These are phyloP conservation scores for Rynchops niger DNA, from an alignment of 2,113 vertebrate genomes.

Conservation along the genomic window DNA sequence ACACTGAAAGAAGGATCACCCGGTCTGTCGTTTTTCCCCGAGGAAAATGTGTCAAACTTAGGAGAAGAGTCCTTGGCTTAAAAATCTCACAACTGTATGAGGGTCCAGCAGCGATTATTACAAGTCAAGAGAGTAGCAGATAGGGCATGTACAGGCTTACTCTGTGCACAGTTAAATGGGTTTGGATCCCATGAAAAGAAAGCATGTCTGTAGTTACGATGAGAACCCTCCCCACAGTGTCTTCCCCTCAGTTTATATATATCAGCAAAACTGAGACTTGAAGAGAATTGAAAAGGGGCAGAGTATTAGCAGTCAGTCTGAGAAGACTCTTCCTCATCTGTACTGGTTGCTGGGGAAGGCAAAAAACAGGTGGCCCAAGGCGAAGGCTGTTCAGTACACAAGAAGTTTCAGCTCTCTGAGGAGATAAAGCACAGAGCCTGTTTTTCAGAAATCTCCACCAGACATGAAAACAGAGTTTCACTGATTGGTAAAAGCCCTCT, in stretches of 20 bases:
- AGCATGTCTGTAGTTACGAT: neutral
- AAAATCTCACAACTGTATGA: neutral
- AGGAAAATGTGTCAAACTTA: neutral
- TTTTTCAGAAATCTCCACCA: neutral
- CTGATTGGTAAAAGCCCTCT: neutral
- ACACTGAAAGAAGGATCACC: neutral
- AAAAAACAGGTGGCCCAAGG: neutral
- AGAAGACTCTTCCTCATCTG: neutral
- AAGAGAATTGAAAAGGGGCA: neutral
- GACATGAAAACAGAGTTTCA: neutral
- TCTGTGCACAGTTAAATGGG: neutral
- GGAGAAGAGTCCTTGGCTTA: neutral
- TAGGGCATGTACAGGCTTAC: neutral
- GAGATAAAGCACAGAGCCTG: neutral
- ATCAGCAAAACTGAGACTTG: neutral
- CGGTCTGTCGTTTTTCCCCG: neutral
- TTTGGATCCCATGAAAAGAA: neutral
- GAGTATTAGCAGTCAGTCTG: neutral
- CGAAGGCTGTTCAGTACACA: neutral
- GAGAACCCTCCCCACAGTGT: neutral
- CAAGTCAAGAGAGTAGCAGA: neutral
- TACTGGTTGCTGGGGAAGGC: neutral
- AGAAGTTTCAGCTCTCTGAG: neutral
- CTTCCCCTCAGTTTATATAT: neutral
- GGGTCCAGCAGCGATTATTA: neutral